A percentile compares a stretch with the other conserved stretches of the same genome.
Evolutionary conservation across 2,888 invertebrate species (phyloP).

Genomic region (Chalcosyrphus nemorum): DNA sequence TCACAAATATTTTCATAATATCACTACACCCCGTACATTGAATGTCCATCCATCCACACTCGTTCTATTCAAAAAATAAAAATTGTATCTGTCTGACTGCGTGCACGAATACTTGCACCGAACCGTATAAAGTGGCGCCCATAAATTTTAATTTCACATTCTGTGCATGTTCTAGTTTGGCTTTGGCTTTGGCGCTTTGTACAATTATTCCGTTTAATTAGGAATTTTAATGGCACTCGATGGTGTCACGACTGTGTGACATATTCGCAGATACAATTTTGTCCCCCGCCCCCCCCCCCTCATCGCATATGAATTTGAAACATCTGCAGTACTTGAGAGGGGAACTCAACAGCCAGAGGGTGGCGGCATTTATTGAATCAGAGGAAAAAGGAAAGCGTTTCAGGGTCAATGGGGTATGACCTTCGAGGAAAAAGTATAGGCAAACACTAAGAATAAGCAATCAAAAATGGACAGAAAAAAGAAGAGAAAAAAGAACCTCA

Average conservation of each 20-base stretch:
- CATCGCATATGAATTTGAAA: conserved; percentile 9
- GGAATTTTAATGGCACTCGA: conserved; percentile 57
- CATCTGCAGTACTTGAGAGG: conserved; percentile 50
- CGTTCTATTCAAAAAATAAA: conserved; percentile 1
- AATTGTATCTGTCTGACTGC: not conserved
- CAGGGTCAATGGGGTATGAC: conserved; percentile 68
- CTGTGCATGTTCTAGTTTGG: conserved; percentile 51
- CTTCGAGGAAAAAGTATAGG: conserved; percentile 32
- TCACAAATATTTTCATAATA: conserved; percentile 58
- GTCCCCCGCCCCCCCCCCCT: not conserved
- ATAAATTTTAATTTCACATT: conserved; percentile 65
- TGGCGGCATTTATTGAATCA: conserved; percentile 12
- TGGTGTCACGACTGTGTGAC: conserved; percentile 33
- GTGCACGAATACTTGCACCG: conserved; percentile 46
- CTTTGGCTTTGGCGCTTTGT: conserved; percentile 30
- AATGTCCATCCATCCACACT: conserved; percentile 43
- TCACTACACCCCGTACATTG: conserved; percentile 8
- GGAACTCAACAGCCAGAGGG: not conserved
- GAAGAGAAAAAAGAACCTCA: conserved; percentile 52
- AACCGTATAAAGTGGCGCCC: conserved; percentile 56
- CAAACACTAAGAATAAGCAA: conserved; percentile 42
- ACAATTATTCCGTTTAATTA: conserved; percentile 65
- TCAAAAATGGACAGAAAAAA: conserved; percentile 46
- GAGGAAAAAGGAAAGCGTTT: conserved; percentile 47
- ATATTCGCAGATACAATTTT: conserved; percentile 18